Conservation (phyloP, 2,888 invertebrate species). For the Pasiphila rectangulata region DNA sequence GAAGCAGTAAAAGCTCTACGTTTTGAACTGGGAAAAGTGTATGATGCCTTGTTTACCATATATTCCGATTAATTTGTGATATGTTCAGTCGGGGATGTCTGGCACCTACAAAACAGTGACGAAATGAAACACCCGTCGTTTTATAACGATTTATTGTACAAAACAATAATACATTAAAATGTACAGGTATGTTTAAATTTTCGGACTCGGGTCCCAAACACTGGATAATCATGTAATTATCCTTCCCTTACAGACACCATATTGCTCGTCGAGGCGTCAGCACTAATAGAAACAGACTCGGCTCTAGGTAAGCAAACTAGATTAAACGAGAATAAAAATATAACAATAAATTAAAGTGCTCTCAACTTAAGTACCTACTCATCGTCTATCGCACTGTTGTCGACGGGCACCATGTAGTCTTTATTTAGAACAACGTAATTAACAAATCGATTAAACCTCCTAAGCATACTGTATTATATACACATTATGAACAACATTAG, state of each 20-base stretch:
- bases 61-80: too few relatives aligned
- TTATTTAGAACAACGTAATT: slow-evolving; percentile 78
- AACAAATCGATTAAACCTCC: slow-evolving; percentile 79
- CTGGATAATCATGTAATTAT: slow-evolving; percentile 74
- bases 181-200: slow-evolving; percentile 82
- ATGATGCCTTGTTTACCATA: too few relatives aligned
- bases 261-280: slow-evolving; percentile 80
- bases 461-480: slow-evolving; percentile 80
- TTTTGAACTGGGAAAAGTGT: too few relatives aligned
- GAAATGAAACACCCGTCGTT: slow-evolving; percentile 66
- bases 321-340: slow-evolving; percentile 75
- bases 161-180: slow-evolving; percentile 83
- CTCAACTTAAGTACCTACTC: slow-evolving; percentile 81
- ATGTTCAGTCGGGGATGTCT: too few relatives aligned
- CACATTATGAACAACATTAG: slow-evolving; percentile 76
- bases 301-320: slow-evolving; percentile 80
- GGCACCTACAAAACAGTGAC: background rate
- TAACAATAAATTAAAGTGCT: slow-evolving; percentile 79
- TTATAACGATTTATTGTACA: slow-evolving; percentile 82
- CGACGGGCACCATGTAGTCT: slow-evolving; percentile 81
- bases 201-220: slow-evolving; percentile 79
- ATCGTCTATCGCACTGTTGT: slow-evolving; percentile 78
- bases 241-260: slow-evolving; percentile 80
- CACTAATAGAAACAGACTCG: slow-evolving; percentile 78
- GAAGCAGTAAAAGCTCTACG: too few relatives aligned